Conservation (phyloP, 2,113 vertebrate species). For the Macrotis lagotis region DNA sequence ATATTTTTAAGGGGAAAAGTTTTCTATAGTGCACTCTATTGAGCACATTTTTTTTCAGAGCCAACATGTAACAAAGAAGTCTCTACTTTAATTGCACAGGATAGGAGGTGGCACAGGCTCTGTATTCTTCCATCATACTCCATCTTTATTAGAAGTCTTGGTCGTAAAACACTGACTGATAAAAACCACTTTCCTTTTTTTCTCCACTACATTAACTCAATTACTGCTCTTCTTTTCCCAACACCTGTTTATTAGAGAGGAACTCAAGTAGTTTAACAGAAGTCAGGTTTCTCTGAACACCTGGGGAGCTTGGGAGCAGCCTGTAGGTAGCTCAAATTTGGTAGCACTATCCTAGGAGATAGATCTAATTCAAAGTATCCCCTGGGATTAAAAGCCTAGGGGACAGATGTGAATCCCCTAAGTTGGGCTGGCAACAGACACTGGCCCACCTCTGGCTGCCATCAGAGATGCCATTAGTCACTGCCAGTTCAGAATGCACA, state of each 20-base stretch:
- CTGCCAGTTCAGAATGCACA: neutral
- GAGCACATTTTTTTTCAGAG: constrained; percentile 22
- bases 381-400: rapidly evolving
- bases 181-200: constrained; percentile 81
- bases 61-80: neutral
- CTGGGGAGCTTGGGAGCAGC: constrained; percentile 68
- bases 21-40: neutral
- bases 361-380: neutral
- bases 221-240: constrained; percentile 76
- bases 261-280: constrained; percentile 70
- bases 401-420: neutral
- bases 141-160: constrained; percentile 77
- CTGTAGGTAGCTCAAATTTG: constrained; percentile 14
- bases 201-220: constrained; percentile 83
- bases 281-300: constrained; percentile 74
- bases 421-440: neutral
- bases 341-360: neutral
- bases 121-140: constrained; percentile 72
- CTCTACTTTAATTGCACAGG: constrained; percentile 61
- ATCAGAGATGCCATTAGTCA: neutral
- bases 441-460: neutral
- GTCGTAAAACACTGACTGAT: constrained; percentile 76
- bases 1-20: neutral
- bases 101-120: constrained; percentile 56
- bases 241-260: constrained; percentile 81